Evolutionary conservation across 2,113 vertebrate species (phyloP), one percentile per base, ranked within the genome.

Genomic region (Arenaria interpres): DNA sequence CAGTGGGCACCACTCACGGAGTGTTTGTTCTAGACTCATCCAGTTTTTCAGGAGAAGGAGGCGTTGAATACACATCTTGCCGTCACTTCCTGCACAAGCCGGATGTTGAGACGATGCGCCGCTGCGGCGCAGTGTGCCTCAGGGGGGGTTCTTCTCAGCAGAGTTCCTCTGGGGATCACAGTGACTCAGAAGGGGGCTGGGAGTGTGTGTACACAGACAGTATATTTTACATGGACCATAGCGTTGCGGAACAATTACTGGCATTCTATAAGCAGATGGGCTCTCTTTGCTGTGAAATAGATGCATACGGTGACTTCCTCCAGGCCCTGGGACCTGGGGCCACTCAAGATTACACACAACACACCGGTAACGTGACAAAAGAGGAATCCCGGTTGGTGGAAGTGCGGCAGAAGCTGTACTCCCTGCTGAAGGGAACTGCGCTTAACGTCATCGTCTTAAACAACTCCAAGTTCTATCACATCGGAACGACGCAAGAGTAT

Each of bases 231-330:
- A 96, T 99, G 3, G 98, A 99, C 93, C 97, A 98, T 46, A 32
- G 83, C 18, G 98, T 97, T 39, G 98, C 98, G 1, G 92, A 86
- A 95, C 96, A n/a, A 30, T 96, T 99, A 2, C 97, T 99, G 33
- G 23, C 32, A 3, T 97, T 99, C 85, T 98, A 98, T 41, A 97
- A 97, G 90, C 94, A 99, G 62, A 22, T 99, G 45, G 97, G 96
- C 27, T 88, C 96, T 6, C 85, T 99, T 30, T 88, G 87, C 59
- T 99, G 99, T 97, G 99, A 99, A 96, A 98, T 99, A 57, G 99
- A 99, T 63, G 99, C 99, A 0, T 99, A 99, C 33, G 99, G 99
- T 28, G 99, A 99, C 95, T 99, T 99, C 57, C 98, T 99, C 3
- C 99, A 99, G 96, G 99, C 99, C 7, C 95, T 99, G 88, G 99